Percentiles rank a stretch among this genome's conserved stretches.
Evolutionary conservation across 2,888 invertebrate species (phyloP).

Genomic region (Apoderus coryli): DNA sequence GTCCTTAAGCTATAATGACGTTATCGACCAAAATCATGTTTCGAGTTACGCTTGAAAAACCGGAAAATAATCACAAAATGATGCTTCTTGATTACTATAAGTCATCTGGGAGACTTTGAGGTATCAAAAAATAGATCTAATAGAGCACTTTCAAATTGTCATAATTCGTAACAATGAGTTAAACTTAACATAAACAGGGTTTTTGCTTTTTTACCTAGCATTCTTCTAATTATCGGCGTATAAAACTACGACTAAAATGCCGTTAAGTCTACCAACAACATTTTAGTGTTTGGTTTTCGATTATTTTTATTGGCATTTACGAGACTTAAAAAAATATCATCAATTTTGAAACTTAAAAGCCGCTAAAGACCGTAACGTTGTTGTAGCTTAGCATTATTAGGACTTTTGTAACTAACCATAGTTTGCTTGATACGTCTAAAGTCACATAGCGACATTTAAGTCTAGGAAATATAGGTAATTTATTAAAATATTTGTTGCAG

Average conservation of each 20-base stretch:
- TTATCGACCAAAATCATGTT: slow-evolving; percentile 4
- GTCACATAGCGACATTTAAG: slow-evolving; percentile 5
- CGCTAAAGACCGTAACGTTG: slow-evolving; percentile 4
- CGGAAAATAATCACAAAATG: slow-evolving; percentile 3
- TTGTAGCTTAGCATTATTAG: slow-evolving; percentile 5
- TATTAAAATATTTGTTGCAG: slow-evolving; percentile 4
- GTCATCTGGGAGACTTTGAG: slow-evolving; percentile 4
- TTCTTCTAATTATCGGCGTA: no score
- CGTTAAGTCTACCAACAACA: no score
- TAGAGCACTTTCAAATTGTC: slow-evolving; percentile 1
- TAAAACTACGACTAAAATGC: no score
- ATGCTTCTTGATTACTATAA: slow-evolving; percentile 1
- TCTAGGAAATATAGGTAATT: slow-evolving; percentile 2
- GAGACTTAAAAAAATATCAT: slow-evolving; percentile 5
- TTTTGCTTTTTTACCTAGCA: no score
- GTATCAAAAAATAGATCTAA: slow-evolving; percentile 4
- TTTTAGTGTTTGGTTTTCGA: no score
- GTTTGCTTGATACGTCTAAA: slow-evolving; percentile 1
- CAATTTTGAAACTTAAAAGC: slow-evolving; percentile 5
- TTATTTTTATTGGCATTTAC: slow-evolving; percentile 2
- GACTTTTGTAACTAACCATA: slow-evolving; percentile 3
- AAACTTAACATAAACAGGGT: slow-evolving; percentile 1
- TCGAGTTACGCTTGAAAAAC: slow-evolving; percentile 5
- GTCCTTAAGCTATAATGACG: slow-evolving; percentile 6
- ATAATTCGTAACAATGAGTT: slow-evolving; percentile 5